phyloP scores from a whole-genome alignment of 2,113 vertebrate genomes.

The Phylloscopus trochilus region DNA sequence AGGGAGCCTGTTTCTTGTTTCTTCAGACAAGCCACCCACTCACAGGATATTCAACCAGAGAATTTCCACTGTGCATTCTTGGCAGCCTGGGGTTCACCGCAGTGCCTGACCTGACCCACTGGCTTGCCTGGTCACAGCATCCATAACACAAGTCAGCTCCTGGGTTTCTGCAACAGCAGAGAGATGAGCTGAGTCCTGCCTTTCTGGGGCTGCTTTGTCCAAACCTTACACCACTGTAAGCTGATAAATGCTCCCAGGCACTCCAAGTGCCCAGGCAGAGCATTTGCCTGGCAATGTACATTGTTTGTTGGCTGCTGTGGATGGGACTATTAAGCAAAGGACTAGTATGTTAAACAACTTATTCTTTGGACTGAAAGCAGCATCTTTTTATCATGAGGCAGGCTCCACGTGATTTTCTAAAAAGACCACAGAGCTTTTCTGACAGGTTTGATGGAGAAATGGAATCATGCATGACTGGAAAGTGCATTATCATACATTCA shows the following conservation, averaged over 20 bases:
- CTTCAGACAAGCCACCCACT: constrained; percentile 32
- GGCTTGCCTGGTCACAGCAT: neutral
- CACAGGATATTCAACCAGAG: constrained; percentile 23
- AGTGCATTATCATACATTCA: neutral
- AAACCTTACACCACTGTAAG: neutral
- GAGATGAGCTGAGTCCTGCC: neutral
- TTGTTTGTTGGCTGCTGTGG: neutral
- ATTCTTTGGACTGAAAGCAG: neutral
- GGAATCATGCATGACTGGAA: neutral
- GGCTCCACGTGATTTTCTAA: neutral
- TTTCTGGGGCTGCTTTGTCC: neutral
- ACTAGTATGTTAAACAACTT: neutral
- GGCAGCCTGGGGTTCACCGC: neutral
- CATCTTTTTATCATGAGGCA: neutral
- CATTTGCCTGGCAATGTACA: neutral
- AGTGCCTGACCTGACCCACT: neutral
- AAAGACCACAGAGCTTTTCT: neutral
- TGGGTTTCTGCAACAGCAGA: neutral
- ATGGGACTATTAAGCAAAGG: neutral
- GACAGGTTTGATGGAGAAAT: neutral
- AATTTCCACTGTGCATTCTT: neutral
- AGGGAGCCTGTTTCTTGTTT: constrained; percentile 38
- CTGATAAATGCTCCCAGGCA: neutral
- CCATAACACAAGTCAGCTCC: neutral
- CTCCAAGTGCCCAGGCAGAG: neutral